phyloP scores from a whole-genome alignment of 2,888 invertebrate genomes.

The Leptinotarsa haldemani region DNA sequence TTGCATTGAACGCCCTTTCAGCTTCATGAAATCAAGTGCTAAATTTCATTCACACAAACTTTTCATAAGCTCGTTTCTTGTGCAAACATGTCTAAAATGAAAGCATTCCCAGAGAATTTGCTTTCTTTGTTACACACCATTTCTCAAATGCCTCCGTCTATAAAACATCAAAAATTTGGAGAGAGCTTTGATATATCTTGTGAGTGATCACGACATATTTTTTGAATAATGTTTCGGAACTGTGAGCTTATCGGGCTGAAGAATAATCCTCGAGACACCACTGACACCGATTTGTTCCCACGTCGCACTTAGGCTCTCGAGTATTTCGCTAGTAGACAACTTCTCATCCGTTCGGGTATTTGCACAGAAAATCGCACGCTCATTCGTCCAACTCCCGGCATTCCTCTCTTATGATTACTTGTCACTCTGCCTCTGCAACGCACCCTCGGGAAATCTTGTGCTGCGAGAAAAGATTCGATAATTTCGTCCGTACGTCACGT shows the following conservation, averaged over 20 bases:
- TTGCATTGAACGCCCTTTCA: too few species aligned
- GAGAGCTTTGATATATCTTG: too few species aligned
- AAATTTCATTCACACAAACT: too few species aligned
- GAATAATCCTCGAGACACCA: background rate
- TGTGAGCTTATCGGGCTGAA: background rate
- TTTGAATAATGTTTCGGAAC: too few species aligned
- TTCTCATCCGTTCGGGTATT: background rate
- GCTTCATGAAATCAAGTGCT: too few species aligned
- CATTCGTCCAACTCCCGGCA: background rate
- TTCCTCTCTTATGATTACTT: conserved; percentile 18
- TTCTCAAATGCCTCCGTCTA: too few species aligned
- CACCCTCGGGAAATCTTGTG: conserved; percentile 55
- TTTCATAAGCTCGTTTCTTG: too few species aligned
- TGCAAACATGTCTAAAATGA: too few species aligned
- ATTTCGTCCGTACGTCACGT: conserved; percentile 44
- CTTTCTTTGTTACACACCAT: too few species aligned
- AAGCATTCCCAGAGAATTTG: too few species aligned
- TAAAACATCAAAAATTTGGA: too few species aligned
- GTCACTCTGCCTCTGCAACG: conserved; percentile 29
- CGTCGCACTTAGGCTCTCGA: background rate
- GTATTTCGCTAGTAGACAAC: background rate
- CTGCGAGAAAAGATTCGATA: conserved; percentile 47
- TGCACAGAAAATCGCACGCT: background rate
- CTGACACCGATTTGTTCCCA: background rate
- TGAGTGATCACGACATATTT: too few species aligned